Evolutionary conservation across 2,888 invertebrate species (phyloP), one percentile per base, ranked within the genome.

Genomic region (Chalcosyrphus nemorum): DNA sequence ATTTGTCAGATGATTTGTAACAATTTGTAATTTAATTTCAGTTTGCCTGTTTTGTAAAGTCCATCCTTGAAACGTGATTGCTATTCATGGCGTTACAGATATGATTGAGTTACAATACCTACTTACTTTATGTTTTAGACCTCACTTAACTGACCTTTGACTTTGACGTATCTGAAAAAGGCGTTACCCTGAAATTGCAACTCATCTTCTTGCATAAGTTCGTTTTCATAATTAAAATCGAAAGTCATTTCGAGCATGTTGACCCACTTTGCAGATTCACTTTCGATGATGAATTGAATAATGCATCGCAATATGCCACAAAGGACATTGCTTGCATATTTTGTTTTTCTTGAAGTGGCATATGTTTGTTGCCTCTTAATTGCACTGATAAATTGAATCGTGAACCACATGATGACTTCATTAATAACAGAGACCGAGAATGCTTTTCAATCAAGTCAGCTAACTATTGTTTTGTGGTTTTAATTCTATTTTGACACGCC

Each of bases 21-120:
- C 15, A 63, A 56, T 38, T n/a, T 13, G 29, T 45, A 32, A 5
- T 61, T 63, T 47, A 61, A 61, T 32, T 63, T 43, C 54, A 77
- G 63, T 77, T 71, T 63, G 24, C 27, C 32, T 13, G 47, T 29
- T 65, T 66, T 17, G 21, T n/a, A 32, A 41, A 24, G 7, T 32
- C 15, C 7, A 57, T 50, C 81, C 81, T 81, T 81, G 76, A 76
- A 65, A 9, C 29, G 27, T 29, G 35, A 11, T 68, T 65, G 41
- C 47, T 63, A 61, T 56, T 61, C 24, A 47, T 59, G 45, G 59
- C 75, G 27, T 76, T 76, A 76, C 76, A 76, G 50, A 65, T 52
- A 71, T 35, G 35, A 52, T 43, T 50, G 54, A 17, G 29, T 19
- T 45, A 27, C n/a, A 41, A 38, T 50, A 50, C 41, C 29, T 15